Evolutionary conservation across 2,888 invertebrate genomes (phyloP), one percentile per base, ranked within the genome.

Genomic region (Beris morrisii): DNA sequence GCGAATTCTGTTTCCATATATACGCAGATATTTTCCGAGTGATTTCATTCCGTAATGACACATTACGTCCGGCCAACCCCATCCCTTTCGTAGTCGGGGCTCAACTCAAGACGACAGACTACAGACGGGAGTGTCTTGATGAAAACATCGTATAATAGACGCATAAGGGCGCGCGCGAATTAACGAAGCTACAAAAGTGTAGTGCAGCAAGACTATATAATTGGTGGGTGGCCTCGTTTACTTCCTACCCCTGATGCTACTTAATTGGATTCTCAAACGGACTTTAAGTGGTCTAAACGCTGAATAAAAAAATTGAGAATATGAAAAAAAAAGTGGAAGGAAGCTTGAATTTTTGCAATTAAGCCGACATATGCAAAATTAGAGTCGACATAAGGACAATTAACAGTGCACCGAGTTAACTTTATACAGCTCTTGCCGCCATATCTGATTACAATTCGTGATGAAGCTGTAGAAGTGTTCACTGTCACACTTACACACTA

Each of bases 331-430:
- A 38, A 1, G 38, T 7, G 9, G 38, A 38, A 38, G 9, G 38
- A 38, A 38, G 38, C 3, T 5, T 38, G 38, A 38, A 38, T 38
- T 65, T 31, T 53, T 50, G 64, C 48, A 66, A 68, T 68, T 65
- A 58, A 66, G 68, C 58, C 58, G 66, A 66, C 66, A 63, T 66
- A 63, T 57, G 53, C 45, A 43, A 57, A 68, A 68, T 66, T 63
- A 45, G 52, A 66, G 53, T 52, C 66, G 53, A 63, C 63, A 58
- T 52, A 59, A 66, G 68, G 66, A 68, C 66, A 66, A 68, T 68
- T 66, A 67, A 15, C 44, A 28, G 32, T 15, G 52, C 13, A 50
- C 43, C 5, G 32, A 54, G 48, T 48, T 15, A 56, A 38, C 43
- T 7, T 3, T 38, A 13, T 30, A 12, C 30, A 22, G n/a, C 30